Conservation (phyloP, 2,113 vertebrate species). For the Pygoscelis antarcticus region DNA sequence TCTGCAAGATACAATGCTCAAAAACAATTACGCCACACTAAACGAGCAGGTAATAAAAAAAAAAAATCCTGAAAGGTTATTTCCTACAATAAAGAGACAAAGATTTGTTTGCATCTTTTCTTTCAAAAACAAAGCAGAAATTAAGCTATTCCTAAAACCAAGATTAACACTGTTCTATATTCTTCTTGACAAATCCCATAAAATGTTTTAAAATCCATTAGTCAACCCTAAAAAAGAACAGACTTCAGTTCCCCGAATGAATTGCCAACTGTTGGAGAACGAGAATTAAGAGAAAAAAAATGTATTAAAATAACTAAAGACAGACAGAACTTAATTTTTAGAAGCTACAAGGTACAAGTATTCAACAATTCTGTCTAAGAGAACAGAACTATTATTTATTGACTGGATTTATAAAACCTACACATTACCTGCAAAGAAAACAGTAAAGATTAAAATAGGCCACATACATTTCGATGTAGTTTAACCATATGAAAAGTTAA, state of each 20-base stretch:
- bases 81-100: not conserved
- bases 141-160: not conserved
- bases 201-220: not conserved
- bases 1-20: not conserved
- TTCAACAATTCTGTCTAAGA: not conserved
- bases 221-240: not conserved
- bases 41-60: not conserved
- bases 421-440: not conserved
- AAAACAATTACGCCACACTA: not conserved
- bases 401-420: not conserved
- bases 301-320: not conserved
- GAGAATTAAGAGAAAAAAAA: not conserved
- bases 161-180: not conserved
- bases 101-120: not conserved
- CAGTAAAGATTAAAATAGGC: not conserved
- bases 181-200: not conserved
- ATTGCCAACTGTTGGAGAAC: not conserved
- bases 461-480: not conserved
- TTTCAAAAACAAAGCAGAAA: not conserved
- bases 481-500: not conserved
- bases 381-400: not conserved
- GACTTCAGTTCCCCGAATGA: not conserved
- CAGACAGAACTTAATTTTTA: not conserved
- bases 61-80: not conserved
- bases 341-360: not conserved